Conservation (phyloP, 2,797 vertebrate species). For the Apodemus agrarius region DNA sequence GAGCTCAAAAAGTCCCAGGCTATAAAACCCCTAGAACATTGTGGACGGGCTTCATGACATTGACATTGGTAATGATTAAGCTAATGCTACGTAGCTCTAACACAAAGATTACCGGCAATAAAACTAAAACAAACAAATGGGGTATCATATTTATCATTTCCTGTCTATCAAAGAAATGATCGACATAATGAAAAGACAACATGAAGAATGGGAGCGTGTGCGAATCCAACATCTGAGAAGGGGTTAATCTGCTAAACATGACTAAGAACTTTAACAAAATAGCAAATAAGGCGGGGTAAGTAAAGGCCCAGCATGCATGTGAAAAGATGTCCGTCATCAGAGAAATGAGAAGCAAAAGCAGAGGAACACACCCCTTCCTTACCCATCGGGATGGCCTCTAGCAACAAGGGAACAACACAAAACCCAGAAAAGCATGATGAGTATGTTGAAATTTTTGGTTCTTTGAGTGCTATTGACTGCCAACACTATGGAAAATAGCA, state of each 20-base stretch:
- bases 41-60: background rate
- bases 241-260: background rate
- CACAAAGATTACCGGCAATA: slow-evolving; percentile 19
- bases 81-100: background rate
- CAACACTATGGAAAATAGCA: background rate
- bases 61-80: slow-evolving; percentile 4
- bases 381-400: background rate
- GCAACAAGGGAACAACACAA: background rate
- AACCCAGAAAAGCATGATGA: slow-evolving; percentile 21
- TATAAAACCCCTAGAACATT: slow-evolving; percentile 21
- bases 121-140: slow-evolving; percentile 34
- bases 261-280: slow-evolving; percentile 22
- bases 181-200: slow-evolving; percentile 12
- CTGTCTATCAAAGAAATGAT: background rate
- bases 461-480: background rate
- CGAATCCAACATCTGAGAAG: background rate
- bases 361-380: background rate
- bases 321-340: background rate
- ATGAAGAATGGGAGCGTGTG: background rate
- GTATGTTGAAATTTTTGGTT: background rate
- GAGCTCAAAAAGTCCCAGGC: background rate
- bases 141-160: slow-evolving; percentile 5
- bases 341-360: slow-evolving; percentile 40
- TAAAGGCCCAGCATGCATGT: background rate
- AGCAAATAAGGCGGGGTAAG: background rate